A percentile compares a stretch with the other conserved stretches of the same genome.
Conservation (phyloP, 2,888 invertebrate genomes). For the Drosophila flavopinicola region DNA sequence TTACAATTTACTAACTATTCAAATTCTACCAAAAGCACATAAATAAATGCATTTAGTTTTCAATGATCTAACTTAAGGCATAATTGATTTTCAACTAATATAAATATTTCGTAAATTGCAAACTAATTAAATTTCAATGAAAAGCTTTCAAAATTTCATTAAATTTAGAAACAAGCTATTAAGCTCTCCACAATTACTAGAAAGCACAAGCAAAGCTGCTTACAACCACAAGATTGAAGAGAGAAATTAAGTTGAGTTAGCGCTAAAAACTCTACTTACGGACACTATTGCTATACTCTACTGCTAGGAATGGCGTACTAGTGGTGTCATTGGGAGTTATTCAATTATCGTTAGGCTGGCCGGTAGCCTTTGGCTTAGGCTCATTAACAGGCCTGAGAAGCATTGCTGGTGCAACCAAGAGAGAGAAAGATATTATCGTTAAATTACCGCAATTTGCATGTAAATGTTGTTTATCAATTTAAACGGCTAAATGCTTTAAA, state of each 20-base stretch:
- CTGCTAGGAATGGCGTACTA: slow-evolving; percentile 26
- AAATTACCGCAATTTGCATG: slow-evolving; percentile 78
- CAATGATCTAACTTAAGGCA: too few species aligned
- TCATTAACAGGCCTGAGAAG: slow-evolving; percentile 66
- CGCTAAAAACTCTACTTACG: slow-evolving; percentile 30
- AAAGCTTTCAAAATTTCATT: too few species aligned
- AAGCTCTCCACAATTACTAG: not conserved
- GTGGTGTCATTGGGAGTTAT: slow-evolving; percentile 43
- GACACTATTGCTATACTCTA: slow-evolving; percentile 7
- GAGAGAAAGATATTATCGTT: slow-evolving; percentile 62
- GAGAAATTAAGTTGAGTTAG: slow-evolving; percentile 22
- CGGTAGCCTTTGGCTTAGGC: slow-evolving; percentile 21
- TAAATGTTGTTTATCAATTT: slow-evolving; percentile 79
- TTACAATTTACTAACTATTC: too few species aligned
- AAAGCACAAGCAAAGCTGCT: not conserved
- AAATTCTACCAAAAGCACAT: too few species aligned
- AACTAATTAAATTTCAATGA: too few species aligned
- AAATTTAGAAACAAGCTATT: not conserved
- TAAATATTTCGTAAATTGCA: too few species aligned
- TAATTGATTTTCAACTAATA: too few species aligned
- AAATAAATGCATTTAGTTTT: too few species aligned
- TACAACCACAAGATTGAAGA: slow-evolving; percentile 3
- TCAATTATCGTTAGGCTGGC: slow-evolving; percentile 55
- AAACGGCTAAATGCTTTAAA: slow-evolving; percentile 75
- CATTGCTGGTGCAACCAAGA: slow-evolving; percentile 25